Evolutionary conservation across 1,140 invertebrate species (phyloP), one percentile per base, ranked within the genome.

Genomic region (Elysia chlorotica): DNA sequence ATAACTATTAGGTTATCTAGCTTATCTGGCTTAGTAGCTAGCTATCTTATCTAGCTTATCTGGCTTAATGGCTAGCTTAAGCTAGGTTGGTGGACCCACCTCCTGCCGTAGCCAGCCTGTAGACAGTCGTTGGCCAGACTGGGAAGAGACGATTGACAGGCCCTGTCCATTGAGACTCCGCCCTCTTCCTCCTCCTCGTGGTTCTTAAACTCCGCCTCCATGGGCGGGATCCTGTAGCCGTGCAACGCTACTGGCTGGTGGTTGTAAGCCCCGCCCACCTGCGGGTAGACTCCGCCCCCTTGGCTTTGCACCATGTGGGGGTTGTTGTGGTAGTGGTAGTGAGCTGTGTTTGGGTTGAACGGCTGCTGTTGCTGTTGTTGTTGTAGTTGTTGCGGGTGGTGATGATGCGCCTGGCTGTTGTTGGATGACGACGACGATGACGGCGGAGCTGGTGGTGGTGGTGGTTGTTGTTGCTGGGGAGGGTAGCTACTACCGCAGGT

Each of bases 81-180:
- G n/a, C n/a, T n/a, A n/a, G n/a, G n/a, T n/a, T n/a, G n/a, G n/a
- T 48, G 10, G 6, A 21, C 73, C 59, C 66, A 74, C 75, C 38
- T 36, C 48, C 70, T 69, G 74, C 41, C 17, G 62, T 57, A 63
- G n/a, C 63, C 31, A 33, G 65, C 21, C 59, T 53, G 28, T 19
- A 70, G 23, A 30, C 41, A 53, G 25, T 63, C 48, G n/a, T 28
- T 41, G 37, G 61, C 31, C 30, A 62, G 36, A 59, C 57, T 33
- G 59, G 88, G 87, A 31, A 89, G 78, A 33, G 88, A 89, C 31
- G 88, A 89, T 81, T 89, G 88, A 66, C 89, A 88, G 31, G 84
- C 88, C 63, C 88, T 76, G 68, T 89, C 88, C 77, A 88, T 82
- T 38, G 80, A 81, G 59, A 81, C 76, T 48, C 81, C 82, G 65